Conservation (phyloP, 2,797 vertebrate species). For the Cacajao melanocephalus region DNA sequence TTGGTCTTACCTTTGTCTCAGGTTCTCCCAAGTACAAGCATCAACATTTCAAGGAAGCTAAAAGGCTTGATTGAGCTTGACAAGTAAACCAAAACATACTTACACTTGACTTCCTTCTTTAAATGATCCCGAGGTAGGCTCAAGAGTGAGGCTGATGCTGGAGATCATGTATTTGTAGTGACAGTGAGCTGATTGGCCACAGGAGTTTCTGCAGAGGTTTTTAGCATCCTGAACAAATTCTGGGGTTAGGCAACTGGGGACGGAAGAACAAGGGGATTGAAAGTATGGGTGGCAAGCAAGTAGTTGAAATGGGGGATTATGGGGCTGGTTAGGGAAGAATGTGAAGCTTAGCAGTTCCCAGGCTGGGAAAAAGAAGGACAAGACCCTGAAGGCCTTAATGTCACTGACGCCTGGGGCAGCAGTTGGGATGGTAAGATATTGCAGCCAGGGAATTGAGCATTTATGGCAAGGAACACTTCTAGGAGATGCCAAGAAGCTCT, state of each 20-base stretch:
- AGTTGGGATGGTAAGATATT: not conserved
- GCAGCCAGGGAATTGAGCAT: not conserved
- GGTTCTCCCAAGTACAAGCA: not conserved
- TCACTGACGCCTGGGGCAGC: not conserved
- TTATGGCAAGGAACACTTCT: not conserved
- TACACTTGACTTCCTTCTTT: constrained; percentile 14
- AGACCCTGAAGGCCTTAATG: not conserved
- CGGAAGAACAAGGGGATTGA: not conserved
- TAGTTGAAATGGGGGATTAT: not conserved
- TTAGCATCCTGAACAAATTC: not conserved
- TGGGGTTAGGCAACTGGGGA: not conserved
- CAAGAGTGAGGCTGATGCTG: not conserved
- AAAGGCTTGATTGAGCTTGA: constrained; percentile 31
- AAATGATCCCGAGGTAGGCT: not conserved
- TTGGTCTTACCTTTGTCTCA: not conserved
- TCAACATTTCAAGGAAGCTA: not conserved
- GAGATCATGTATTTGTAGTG: not conserved
- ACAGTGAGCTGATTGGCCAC: not conserved
- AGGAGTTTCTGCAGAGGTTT: not conserved
- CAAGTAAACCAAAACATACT: not conserved
- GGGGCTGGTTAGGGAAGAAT: not conserved
- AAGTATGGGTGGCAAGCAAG: not conserved
- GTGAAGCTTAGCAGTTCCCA: not conserved
- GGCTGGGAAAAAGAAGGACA: not conserved
- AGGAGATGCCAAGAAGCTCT: not conserved